A percentile compares a stretch with the other conserved stretches of the same genome.
Evolutionary conservation across 2,888 invertebrate genomes (phyloP).

Genomic region (Morpho achilles): DNA sequence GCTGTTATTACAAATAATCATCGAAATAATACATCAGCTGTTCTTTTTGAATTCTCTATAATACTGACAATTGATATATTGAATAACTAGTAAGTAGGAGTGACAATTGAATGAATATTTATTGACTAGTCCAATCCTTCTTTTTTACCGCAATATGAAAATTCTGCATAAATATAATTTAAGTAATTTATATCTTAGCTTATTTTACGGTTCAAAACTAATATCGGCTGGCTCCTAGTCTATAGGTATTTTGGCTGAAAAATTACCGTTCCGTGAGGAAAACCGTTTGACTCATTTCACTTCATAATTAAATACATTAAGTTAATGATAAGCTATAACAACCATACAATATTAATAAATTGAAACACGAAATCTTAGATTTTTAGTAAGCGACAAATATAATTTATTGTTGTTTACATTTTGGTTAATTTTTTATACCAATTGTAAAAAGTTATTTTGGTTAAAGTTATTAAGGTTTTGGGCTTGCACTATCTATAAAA

Average conservation of each 20-base stretch:
- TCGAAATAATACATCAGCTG: too few relatives aligned
- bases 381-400: slow-evolving; percentile 20
- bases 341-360: slow-evolving; percentile 29
- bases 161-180: too few relatives aligned
- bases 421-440: slow-evolving; percentile 5
- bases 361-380: slow-evolving; percentile 27
- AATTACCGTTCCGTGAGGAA: slow-evolving; percentile 35
- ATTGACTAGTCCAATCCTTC: too few relatives aligned
- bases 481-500: background rate
- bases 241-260: slow-evolving; percentile 30
- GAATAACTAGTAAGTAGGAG: too few relatives aligned
- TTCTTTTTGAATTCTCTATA: too few relatives aligned
- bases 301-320: slow-evolving; percentile 35
- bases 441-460: too few relatives aligned
- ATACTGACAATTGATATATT: too few relatives aligned
- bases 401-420: slow-evolving; percentile 27
- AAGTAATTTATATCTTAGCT: too few relatives aligned
- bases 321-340: slow-evolving; percentile 33
- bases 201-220: background rate
- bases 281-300: slow-evolving; percentile 30
- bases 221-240: background rate
- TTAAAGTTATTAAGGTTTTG: background rate
- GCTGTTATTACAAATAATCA: too few relatives aligned
- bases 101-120: too few relatives aligned
- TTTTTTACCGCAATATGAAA: too few relatives aligned